phyloP scores from a whole-genome alignment of 2,888 invertebrate genomes.

The Ormyrus rosae region DNA sequence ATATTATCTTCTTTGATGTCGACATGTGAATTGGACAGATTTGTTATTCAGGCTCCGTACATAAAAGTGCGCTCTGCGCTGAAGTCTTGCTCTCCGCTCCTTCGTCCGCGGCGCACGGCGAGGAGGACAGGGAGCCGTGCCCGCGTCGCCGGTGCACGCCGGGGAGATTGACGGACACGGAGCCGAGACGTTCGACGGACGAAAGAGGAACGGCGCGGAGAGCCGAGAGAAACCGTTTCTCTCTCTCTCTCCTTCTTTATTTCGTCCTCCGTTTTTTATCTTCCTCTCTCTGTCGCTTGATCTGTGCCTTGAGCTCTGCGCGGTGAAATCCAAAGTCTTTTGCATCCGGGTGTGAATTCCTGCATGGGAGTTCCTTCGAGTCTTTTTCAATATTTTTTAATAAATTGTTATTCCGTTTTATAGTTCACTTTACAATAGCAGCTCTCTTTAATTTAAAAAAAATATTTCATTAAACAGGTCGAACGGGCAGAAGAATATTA shows the following conservation, averaged over 20 bases:
- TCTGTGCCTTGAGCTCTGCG: neutral
- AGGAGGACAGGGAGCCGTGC: too few relatives aligned
- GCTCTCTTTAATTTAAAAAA: too few relatives aligned
- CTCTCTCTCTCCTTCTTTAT: slow-evolving; percentile 9
- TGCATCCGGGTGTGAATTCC: too few relatives aligned
- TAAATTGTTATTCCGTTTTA: too few relatives aligned
- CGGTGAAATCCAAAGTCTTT: too few relatives aligned
- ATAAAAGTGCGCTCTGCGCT: slow-evolving; percentile 50
- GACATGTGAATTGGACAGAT: slow-evolving; percentile 77
- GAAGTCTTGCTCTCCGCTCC: slow-evolving; percentile 47
- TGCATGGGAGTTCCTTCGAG: neutral
- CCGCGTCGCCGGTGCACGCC: too few relatives aligned
- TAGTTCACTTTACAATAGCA: too few relatives aligned
- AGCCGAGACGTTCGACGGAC: slow-evolving; percentile 41
- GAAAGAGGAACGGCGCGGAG: slow-evolving; percentile 29
- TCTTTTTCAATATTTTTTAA: neutral
- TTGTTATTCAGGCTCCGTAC: slow-evolving; percentile 75
- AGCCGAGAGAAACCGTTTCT: slow-evolving; percentile 41
- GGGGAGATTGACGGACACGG: slow-evolving; percentile 52
- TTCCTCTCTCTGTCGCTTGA: neutral
- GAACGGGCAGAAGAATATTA: slow-evolving; percentile 2
- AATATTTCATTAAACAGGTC: too few relatives aligned
- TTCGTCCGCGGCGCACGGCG: neutral
- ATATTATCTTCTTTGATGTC: slow-evolving; percentile 77
- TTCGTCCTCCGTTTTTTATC: neutral